A percentile compares a stretch with the other conserved stretches of the same genome.
Conservation (phyloP, 2,113 vertebrate genomes). For the Coturnix japonica region DNA sequence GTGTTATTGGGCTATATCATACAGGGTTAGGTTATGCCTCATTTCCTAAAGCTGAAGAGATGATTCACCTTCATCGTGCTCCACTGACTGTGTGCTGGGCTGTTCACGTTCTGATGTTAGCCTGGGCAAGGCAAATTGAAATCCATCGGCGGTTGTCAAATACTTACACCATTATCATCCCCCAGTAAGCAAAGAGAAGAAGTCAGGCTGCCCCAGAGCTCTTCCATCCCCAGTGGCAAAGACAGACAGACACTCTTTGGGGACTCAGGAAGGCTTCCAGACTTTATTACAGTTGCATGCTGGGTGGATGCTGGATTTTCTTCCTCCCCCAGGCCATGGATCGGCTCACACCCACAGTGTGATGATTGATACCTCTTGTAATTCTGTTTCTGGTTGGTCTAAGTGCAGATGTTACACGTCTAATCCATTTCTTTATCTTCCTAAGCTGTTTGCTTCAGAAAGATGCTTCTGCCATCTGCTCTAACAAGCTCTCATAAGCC, state of each 20-base stretch:
- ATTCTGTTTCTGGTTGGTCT: neutral
- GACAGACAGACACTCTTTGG: neutral
- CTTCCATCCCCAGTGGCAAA: neutral
- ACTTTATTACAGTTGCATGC: accelerated
- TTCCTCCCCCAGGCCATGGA: neutral
- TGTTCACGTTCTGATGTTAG: neutral
- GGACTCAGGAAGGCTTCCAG: neutral
- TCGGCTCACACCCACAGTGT: neutral
- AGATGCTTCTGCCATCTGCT: slow-evolving; percentile 33
- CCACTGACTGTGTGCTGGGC: neutral
- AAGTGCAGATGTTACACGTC: neutral
- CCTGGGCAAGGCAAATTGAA: neutral
- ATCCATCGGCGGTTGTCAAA: neutral
- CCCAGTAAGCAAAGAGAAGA: neutral
- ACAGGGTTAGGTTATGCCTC: neutral
- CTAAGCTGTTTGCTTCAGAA: slow-evolving; percentile 24
- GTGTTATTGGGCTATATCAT: neutral
- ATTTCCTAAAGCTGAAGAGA: neutral
- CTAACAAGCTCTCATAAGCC: neutral
- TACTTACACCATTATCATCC: neutral
- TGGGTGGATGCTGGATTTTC: neutral
- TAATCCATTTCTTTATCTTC: slow-evolving; percentile 44
- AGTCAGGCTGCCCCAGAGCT: neutral
- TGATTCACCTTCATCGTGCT: neutral
- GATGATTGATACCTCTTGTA: neutral